Evolutionary conservation across 2,113 vertebrate species (phyloP), one percentile per base, ranked within the genome.

Genomic region (Euleptes europaea): DNA sequence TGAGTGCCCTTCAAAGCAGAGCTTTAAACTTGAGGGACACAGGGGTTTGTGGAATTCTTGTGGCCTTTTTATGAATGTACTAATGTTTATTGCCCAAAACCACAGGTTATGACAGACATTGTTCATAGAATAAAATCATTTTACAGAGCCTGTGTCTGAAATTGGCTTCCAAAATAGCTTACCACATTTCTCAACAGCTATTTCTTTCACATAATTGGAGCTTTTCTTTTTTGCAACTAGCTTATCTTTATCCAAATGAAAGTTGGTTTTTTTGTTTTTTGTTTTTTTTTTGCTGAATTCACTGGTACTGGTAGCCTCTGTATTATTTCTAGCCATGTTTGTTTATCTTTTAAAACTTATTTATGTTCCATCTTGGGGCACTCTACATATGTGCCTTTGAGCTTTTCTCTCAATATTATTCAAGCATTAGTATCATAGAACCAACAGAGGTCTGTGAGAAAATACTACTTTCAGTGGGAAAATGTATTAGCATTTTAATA

Each of bases 401-500:
- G 35, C 57, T 42, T 57, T 54, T 57, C 23, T 57, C 7, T 51
- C 51, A 31, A 54, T 57, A 54, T 70, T 82, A 57, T 71, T 82
- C 80, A 72, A 54, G 80, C 49, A 42, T 6, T 54, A 57, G 6
- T 65, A 74, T 42, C 28, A 33, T 35, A 57, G 23, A 69, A 42
- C 21, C n/a, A 35, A 28, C 42, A 57, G 66, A 78, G 47, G 57
- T 33, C 35, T 65, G 12, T 75, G 66, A 47, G 15, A 47, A 54
- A 87, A 84, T 15, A 9, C 28, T 26, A 28, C 1, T 78, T 86
- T 83, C n/a, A 0, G 82, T 54, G 82, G 2, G 40, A 77, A 19
- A 78, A 28, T 51, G 1, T 82, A n/a, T 65, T 82, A 28, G 0
- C 11, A 90, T 75, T 4, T 81, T 88, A 87, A 44, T 73, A 80